Conservation (phyloP, 2,113 vertebrate species). For the Pangasianodon gigas region DNA sequence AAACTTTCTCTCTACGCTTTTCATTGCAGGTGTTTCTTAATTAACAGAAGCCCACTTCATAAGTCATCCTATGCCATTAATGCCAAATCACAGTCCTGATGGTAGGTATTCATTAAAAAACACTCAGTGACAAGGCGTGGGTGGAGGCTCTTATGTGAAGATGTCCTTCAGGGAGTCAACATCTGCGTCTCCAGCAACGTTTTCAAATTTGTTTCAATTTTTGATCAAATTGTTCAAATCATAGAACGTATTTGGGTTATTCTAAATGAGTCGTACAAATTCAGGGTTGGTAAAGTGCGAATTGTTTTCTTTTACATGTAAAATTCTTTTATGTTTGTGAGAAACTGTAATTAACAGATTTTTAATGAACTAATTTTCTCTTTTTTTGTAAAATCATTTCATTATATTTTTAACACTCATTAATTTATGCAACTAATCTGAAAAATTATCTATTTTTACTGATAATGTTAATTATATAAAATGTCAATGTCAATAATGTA, state of each 20-base stretch:
- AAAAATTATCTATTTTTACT: not conserved
- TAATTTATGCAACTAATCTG: not conserved
- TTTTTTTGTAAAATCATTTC: not conserved
- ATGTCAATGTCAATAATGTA: not conserved
- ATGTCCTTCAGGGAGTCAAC: conserved; percentile 14
- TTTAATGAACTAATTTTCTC: not conserved
- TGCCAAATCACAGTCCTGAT: conserved; percentile 44
- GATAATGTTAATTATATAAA: not conserved
- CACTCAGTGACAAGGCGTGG: conserved; percentile 34
- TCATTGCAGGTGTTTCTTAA: conserved; percentile 35
- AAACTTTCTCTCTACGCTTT: conserved; percentile 26
- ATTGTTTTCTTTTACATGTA: not conserved
- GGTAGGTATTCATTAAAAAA: conserved; percentile 44
- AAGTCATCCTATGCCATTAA: conserved; percentile 47
- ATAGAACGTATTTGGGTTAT: not conserved
- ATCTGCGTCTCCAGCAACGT: conserved; percentile 18
- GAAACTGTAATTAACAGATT: not conserved
- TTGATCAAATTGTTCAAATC: conserved; percentile 15
- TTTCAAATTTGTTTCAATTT: conserved; percentile 37
- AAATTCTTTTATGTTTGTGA: not conserved
- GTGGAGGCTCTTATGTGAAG: conserved; percentile 35
- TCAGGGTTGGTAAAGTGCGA: not conserved
- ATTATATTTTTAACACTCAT: not conserved
- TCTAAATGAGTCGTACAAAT: not conserved
- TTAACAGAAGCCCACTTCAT: conserved; percentile 49